Conservation (phyloP, 2,113 vertebrate genomes). For the Xyliphius kryptos region DNA sequence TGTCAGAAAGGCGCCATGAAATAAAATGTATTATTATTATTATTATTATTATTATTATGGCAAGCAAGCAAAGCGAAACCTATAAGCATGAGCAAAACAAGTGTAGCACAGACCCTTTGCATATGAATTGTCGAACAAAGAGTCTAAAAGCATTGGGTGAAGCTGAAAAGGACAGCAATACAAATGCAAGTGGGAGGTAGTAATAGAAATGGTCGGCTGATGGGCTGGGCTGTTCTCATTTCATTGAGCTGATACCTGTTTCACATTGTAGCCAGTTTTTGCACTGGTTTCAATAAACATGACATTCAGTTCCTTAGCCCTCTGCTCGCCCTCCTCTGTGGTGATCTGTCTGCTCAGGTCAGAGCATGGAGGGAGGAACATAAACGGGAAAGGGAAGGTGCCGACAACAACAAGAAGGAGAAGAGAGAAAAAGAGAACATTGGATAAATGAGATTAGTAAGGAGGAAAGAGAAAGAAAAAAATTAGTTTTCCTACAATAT, state of each 20-base stretch:
- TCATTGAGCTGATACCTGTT: constrained; percentile 75
- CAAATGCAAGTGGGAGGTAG: constrained; percentile 17
- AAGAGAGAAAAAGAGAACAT: constrained; percentile 47
- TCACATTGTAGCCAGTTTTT: constrained; percentile 94
- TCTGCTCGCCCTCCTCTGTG: constrained; percentile 89
- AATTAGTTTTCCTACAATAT: constrained; percentile 56
- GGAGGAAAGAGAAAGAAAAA: constrained; percentile 28
- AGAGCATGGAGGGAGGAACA: constrained; percentile 48
- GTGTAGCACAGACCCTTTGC: background rate
- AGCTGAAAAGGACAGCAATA: constrained; percentile 17
- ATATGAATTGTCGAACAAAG: constrained; percentile 6
- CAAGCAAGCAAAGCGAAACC: no score
- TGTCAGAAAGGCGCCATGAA: no score
- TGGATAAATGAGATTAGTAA: constrained; percentile 36
- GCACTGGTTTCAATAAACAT: no score
- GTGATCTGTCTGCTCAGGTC: constrained; percentile 83
- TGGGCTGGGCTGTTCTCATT: constrained; percentile 43
- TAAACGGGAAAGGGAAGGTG: constrained; percentile 41
- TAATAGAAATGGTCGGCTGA: constrained; percentile 2
- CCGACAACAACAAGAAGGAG: constrained; percentile 13
- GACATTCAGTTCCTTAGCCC: no score
- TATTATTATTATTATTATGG: no score
- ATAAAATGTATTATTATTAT: no score
- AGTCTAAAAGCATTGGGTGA: constrained; percentile 14
- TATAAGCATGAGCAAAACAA: no score